These are phyloP conservation scores for Clepsis dumicolana DNA, from an alignment of 2,888 invertebrate species.

Conservation along the genomic window DNA sequence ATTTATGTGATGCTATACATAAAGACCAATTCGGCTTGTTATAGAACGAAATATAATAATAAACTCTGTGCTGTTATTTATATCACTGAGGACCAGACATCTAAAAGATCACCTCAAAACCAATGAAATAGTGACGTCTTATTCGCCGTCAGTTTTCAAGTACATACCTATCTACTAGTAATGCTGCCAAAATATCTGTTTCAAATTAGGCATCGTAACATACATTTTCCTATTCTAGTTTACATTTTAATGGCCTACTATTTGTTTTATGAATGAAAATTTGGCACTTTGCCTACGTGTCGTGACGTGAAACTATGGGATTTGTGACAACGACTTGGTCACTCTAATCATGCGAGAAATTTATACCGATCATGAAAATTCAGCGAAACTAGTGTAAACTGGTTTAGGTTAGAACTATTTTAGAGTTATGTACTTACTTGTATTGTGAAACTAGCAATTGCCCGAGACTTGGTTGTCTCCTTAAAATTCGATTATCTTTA, in stretches of 20 bases:
- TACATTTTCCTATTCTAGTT: slow-evolving; percentile 1
- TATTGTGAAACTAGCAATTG: too few species aligned
- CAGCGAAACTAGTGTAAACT: background rate
- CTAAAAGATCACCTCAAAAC: too few species aligned
- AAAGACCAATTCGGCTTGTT: too few species aligned
- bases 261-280: slow-evolving; percentile 18
- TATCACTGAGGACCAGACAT: too few species aligned
- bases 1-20: too few species aligned
- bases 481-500: too few species aligned
- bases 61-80: too few species aligned
- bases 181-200: background rate
- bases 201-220: background rate
- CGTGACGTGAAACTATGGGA: background rate
- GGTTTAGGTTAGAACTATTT: background rate
- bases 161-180: background rate
- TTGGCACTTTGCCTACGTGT: slow-evolving; percentile 21
- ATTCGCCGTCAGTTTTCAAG: background rate
- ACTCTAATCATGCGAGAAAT: slow-evolving; percentile 15
- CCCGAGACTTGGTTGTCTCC: too few species aligned
- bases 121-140: background rate
- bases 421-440: background rate
- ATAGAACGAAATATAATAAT: too few species aligned
- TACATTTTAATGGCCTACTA: background rate
- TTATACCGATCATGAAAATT: slow-evolving; percentile 9
- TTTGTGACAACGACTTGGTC: slow-evolving; percentile 12